These are phyloP conservation scores for Accipiter virgatus DNA, from an alignment of 2,113 vertebrate species.

Conservation along the genomic window DNA sequence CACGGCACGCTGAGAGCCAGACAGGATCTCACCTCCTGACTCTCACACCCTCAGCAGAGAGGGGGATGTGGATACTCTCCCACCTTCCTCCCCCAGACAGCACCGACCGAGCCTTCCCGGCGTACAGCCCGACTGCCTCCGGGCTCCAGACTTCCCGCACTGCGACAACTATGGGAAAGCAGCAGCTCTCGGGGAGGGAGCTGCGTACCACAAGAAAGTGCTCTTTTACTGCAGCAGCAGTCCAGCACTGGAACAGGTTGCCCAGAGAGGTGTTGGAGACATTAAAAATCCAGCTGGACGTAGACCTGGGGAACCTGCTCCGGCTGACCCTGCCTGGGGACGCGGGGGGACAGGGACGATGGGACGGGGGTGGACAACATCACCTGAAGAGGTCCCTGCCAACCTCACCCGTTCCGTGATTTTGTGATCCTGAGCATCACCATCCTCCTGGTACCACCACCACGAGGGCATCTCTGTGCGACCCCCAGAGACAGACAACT, in stretches of 20 bases:
- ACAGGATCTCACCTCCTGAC: background rate
- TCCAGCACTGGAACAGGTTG: background rate
- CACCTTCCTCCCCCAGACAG: background rate
- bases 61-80: background rate
- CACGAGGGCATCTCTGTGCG: background rate
- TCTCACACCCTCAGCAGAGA: rapidly evolving
- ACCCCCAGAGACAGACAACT: background rate
- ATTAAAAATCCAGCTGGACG: background rate
- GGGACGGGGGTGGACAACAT: no score
- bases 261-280: background rate
- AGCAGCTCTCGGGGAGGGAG: background rate
- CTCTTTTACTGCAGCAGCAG: background rate
- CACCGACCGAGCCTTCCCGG: background rate
- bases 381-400: background rate
- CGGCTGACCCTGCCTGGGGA: background rate
- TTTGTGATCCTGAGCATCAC: background rate
- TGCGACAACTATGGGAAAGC: rapidly evolving
- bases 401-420: background rate
- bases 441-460: background rate
- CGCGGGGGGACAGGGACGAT: no score
- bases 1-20: background rate
- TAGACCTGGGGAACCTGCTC: background rate
- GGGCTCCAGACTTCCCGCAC: background rate
- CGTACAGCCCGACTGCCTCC: background rate
- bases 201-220: background rate